Evolutionary conservation across 1,140 invertebrate genomes (phyloP), one percentile per base, ranked within the genome.

Genomic region (Pogonomyrmex barbatus): DNA sequence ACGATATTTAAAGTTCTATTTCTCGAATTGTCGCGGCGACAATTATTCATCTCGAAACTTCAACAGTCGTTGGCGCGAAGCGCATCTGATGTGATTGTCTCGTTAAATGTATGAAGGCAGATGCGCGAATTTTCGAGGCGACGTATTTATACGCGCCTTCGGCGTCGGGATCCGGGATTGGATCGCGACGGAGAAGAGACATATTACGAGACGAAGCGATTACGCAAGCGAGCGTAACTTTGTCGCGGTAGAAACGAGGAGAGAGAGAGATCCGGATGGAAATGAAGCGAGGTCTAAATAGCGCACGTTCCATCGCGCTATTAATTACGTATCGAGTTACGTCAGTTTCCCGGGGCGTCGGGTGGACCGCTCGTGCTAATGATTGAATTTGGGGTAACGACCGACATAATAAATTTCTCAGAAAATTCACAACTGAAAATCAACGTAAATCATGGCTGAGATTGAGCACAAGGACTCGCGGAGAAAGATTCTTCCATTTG

Each of bases 71-170:
- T 54, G n/a, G 42, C 76, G 8, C 24, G 39, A 67, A 3, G 42
- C 68, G 54, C 67, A 58, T 60, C 45, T 45, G 17, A 83, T 14
- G 24, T 24, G 68, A 83, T 75, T n/a, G 67, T 54, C 58, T 62
- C 33, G 79, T 73, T 82, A 58, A 68, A 73, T 12, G 68, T 33
- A 56, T 33, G 45, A 82, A 58, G 79, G 56, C 79, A 83, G 79
- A 83, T 83, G 79, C 68, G 68, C 54, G 68, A 83, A 83, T 83
- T 83, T 83, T 83, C 79, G 68, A 83, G 79, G 45, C 79, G 79
- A 83, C 79, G 56, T 83, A 83, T 83, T 83, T 83, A 83, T 83
- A 83, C 68, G 79, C 79, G 79, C 68, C 68, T 73, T 75, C 68
- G 68, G 65, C 63, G 52, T 56, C 65, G 30, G 65, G 50, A 6